A percentile compares a stretch with the other conserved stretches of the same genome.
phyloP scores from a whole-genome alignment of 2,797 vertebrate genomes.

The Rallus crepitans region DNA sequence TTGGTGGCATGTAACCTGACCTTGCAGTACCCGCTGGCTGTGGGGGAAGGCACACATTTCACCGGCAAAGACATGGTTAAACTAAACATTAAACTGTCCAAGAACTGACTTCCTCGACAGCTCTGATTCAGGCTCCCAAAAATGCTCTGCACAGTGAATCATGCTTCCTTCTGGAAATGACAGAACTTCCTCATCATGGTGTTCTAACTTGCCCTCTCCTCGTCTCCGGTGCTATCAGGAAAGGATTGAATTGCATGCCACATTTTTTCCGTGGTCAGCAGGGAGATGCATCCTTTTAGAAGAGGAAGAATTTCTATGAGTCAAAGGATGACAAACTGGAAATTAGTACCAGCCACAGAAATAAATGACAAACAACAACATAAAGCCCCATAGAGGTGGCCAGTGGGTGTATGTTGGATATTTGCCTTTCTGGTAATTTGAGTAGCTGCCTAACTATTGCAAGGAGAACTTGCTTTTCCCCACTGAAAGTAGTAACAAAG shows the following conservation, averaged over 20 bases:
- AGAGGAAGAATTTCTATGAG: conserved; percentile 72
- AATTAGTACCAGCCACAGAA: conserved; percentile 78
- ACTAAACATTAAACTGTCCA: conserved; percentile 79
- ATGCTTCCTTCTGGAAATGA: conserved; percentile 98
- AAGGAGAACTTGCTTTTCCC: conserved; percentile 18
- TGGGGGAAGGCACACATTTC: conserved; percentile 27
- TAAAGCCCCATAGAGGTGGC: conserved; percentile 8
- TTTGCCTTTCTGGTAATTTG: conserved; percentile 47
- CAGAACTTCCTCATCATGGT: conserved; percentile 89
- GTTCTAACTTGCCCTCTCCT: conserved; percentile 82
- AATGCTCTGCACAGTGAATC: conserved; percentile 91
- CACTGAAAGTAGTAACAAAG: conserved; percentile 33
- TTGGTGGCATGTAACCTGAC: neutral
- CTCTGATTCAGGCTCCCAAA: conserved; percentile 93
- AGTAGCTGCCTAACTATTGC: neutral
- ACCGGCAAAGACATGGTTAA: conserved; percentile 69
- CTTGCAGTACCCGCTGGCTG: neutral
- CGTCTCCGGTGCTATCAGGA: conserved; percentile 80
- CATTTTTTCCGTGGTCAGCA: conserved; percentile 79
- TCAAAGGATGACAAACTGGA: conserved; percentile 81
- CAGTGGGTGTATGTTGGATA: conserved; percentile 58
- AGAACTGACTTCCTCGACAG: conserved; percentile 90
- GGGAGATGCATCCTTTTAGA: conserved; percentile 79
- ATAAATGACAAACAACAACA: conserved; percentile 66
- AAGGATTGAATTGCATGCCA: conserved; percentile 75